Percentiles rank a stretch among this genome's conserved stretches.
These are phyloP conservation scores for Phrynosoma platyrhinos DNA, from an alignment of 2,113 vertebrate genomes.

Conservation along the genomic window DNA sequence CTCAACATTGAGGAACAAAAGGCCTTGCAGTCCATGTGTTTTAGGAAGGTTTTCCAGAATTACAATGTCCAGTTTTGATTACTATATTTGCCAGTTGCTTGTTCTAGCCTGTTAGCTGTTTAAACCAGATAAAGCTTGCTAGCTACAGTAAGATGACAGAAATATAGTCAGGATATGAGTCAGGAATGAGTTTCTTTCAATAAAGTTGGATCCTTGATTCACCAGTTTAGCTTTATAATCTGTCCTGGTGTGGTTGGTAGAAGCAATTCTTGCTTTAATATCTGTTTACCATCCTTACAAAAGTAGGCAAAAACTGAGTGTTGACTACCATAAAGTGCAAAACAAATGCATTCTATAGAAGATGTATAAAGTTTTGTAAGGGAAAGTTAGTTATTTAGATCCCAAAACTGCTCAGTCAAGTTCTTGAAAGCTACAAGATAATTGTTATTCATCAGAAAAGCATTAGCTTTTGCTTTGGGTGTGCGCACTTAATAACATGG, in stretches of 20 bases:
- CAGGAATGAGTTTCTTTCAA: not conserved
- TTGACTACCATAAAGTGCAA: not conserved
- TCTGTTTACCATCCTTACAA: not conserved
- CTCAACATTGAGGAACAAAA: not conserved
- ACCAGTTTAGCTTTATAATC: too few species aligned
- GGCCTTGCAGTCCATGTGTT: not conserved
- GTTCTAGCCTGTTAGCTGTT: not conserved
- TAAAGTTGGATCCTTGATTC: too few species aligned
- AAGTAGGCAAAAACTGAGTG: not conserved
- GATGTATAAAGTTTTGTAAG: not conserved
- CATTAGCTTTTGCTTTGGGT: not conserved
- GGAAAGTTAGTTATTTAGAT: not conserved
- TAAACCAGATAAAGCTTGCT: not conserved
- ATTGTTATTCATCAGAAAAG: slow-evolving; percentile 11
- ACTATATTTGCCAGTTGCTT: not conserved
- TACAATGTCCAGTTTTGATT: not conserved
- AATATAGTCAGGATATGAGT: not conserved
- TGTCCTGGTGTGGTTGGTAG: too few species aligned
- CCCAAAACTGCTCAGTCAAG: not conserved
- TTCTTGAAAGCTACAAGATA: slow-evolving; percentile 26
- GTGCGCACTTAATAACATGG: slow-evolving; percentile 5
- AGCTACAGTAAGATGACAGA: not conserved
- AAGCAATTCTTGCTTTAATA: too few species aligned
- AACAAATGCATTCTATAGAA: not conserved
- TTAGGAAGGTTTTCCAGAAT: not conserved